These are phyloP conservation scores for Hycleus cichorii DNA, from an alignment of 1,140 invertebrate genomes.

Conservation along the genomic window DNA sequence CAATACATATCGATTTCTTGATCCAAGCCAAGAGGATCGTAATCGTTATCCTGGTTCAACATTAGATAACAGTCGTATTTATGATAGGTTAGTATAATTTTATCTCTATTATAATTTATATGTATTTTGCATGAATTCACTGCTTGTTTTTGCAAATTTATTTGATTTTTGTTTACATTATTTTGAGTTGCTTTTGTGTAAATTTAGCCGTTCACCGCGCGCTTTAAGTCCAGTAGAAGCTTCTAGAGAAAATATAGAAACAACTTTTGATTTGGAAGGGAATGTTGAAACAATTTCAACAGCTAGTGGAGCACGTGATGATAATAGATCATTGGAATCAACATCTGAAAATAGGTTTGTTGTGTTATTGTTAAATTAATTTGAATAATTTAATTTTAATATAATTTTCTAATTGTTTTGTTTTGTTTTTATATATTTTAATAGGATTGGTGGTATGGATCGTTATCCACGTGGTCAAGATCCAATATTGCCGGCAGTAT, in stretches of 20 bases:
- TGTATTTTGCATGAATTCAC: constrained; percentile 12
- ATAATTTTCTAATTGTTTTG: neutral
- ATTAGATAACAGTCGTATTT: constrained; percentile 66
- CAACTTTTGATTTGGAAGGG: constrained; percentile 73
- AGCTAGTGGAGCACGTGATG: constrained; percentile 37
- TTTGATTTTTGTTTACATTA: constrained; percentile 21
- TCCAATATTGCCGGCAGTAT: constrained; percentile 85
- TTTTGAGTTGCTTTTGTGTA: constrained; percentile 30
- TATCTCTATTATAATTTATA: constrained; percentile 1
- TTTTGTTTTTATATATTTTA: neutral
- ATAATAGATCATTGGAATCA: constrained; percentile 37
- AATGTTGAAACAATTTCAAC: constrained; percentile 67
- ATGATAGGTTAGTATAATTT: constrained; percentile 58
- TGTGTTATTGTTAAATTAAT: neutral
- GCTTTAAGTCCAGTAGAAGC: constrained; percentile 37
- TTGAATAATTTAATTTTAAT: too few relatives aligned
- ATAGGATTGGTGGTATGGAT: constrained; percentile 34
- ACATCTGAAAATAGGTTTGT: constrained; percentile 38
- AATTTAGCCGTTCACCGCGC: constrained; percentile 34
- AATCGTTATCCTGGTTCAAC: constrained; percentile 50
- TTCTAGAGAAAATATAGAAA: constrained; percentile 65
- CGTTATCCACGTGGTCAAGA: constrained; percentile 61
- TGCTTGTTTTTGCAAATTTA: constrained; percentile 7
- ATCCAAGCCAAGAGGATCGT: constrained; percentile 80
- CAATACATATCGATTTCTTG: constrained; percentile 88